Evolutionary conservation across 53 echinoderm and acorn worm genomes (phyloP), one percentile per base, ranked within the genome.

Genomic region (Apostichopus leukothele): DNA sequence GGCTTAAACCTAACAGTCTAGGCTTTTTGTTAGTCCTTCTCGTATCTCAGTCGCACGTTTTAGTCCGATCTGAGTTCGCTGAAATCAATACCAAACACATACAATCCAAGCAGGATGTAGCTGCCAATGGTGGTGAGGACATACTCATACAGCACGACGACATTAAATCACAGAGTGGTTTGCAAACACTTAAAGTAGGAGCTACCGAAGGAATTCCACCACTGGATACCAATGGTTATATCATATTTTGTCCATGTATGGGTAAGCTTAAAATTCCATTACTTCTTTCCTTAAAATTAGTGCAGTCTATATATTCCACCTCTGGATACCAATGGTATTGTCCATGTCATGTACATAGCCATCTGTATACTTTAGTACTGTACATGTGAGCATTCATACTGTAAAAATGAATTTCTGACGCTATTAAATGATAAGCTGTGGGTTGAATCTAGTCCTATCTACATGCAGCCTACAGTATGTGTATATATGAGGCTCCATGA

Each of bases 221-320:
- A 14, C 88, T 88, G 91, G 91, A 91, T 61, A 74, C 73, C 27
- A 78, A 78, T 59, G 91, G 91, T 27, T 91, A 91, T 54, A 74
- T 91, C 7, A 83, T 88, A 14, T 88, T 91, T 25, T 88, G 88
- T 79, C 88, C 81, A 7, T 68, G 75, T 59, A 83, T 88, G 75
- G 91, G 91, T 91, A 83, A 91, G 88, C 3, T 73, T 71, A 63
- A 63, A 63, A 9, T 79, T 27, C 14, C 13, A 79, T 4, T 52
- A 18, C 9, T 10, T 75, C 4, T 20, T 5, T 8, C 20, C 19
- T 21, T 75, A 75, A 10, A 9, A 5, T 75, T 19, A 18, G 0
- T 7, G 63, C 63, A 63, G 63, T 13, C 16, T 14, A 63, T 63
- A 16, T 63, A 13, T 23, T 52, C 60, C 81, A 59, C 55, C 54